These are phyloP conservation scores for Indicator maculatus DNA, from an alignment of 2,113 vertebrate species.

Conservation along the genomic window DNA sequence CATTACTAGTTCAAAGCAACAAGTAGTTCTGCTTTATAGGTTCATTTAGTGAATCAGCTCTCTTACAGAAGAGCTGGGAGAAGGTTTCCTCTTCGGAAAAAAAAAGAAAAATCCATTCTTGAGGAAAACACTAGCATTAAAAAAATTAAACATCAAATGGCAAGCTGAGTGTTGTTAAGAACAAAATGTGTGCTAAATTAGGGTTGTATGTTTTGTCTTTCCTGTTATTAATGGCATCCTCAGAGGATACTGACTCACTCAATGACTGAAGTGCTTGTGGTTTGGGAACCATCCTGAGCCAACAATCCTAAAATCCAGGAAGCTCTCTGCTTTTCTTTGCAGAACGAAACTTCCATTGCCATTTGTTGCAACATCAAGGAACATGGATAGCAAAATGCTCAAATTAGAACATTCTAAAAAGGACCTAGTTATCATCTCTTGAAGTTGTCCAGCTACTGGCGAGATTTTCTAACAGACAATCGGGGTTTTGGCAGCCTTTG, in stretches of 20 bases:
- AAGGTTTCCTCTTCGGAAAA: background rate
- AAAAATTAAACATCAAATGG: background rate
- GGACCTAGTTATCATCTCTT: background rate
- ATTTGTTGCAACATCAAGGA: slow-evolving; percentile 23
- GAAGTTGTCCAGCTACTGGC: background rate
- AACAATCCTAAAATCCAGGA: slow-evolving; percentile 42
- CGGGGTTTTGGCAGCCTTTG: background rate
- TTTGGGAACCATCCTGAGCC: slow-evolving; percentile 57
- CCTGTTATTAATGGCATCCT: slow-evolving; percentile 69
- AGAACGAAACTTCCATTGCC: background rate
- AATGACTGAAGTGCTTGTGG: slow-evolving; percentile 74
- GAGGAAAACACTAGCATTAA: background rate
- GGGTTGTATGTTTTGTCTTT: slow-evolving; percentile 42
- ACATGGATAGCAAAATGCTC: background rate
- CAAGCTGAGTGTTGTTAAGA: slow-evolving; percentile 7
- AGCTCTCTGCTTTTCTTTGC: slow-evolving; percentile 32
- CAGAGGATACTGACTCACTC: slow-evolving; percentile 74
- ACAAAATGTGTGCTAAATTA: slow-evolving; percentile 59
- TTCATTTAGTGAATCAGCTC: background rate
- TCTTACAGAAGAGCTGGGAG: background rate
- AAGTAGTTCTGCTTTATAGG: background rate
- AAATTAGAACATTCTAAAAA: background rate
- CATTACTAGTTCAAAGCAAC: background rate
- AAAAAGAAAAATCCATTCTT: background rate
- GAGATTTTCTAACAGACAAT: background rate